Evolutionary conservation across 1,140 invertebrate species (phyloP), one percentile per base, ranked within the genome.

Genomic region (Zophobas morio): DNA sequence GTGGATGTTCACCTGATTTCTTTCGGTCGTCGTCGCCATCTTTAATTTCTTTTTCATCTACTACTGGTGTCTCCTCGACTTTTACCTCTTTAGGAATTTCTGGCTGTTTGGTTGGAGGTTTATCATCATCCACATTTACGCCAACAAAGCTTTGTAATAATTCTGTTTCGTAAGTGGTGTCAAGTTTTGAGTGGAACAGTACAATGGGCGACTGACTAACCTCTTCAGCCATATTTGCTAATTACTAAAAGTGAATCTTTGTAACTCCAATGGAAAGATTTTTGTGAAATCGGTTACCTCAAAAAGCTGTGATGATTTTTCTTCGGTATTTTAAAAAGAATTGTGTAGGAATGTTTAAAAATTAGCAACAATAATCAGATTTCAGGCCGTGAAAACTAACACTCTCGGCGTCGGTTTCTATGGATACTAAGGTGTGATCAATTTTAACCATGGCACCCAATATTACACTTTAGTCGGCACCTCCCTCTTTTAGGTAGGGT

Each of bases 141-240:
- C 93, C 85, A 36, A 94, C 90, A 78, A 94, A 95, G 84, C 93
- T 94, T 86, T 94, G 93, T 2, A 94, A 81, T 78, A 94, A 89
- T 83, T 94, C 93, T 6, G 91, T 90, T 76, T 94, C 93, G 78
- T 92, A 90, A 36, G 88, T 89, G n/a, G 88, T 88, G 4, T 89
- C 90, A 1, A 92, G 86, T 49, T 80, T 76, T 72, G 78, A 53
- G 53, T 66, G 37, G 49, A 53, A 75, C 63, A 74, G 75, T 36
- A 57, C 40, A n/a, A 54, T 47, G n/a, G 34, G n/a, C 3, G 34
- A 51, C 53, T 72, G 70, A 1, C 42, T 51, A 35, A 54, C 53
- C 39, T 73, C 60, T 32, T 66, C 71, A n/a, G 71, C 49, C 71
- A 73, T 73, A 6, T 37, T 54, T 39, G 42, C 8, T 51, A 71